Conservation (phyloP, 2,797 vertebrate genomes). For the Strix occidentalis region DNA sequence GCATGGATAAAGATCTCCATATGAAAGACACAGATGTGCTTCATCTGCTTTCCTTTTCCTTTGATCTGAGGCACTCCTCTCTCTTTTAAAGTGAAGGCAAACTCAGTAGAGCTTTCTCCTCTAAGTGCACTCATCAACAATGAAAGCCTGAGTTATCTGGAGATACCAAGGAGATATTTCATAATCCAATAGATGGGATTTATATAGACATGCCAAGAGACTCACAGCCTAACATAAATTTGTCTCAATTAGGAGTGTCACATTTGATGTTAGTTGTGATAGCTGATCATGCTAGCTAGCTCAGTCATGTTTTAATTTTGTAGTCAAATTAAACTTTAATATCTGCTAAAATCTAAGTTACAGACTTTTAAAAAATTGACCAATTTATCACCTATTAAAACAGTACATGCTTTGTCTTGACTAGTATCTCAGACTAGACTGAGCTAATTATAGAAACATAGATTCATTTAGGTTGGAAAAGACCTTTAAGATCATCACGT, state of each 20-base stretch:
- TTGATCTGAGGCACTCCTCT: background rate
- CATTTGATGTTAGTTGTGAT: background rate
- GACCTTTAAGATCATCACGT: background rate
- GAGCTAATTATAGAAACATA: background rate
- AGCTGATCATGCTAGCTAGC: background rate
- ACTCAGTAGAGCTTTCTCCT: background rate
- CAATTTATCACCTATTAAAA: background rate
- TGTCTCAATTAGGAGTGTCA: background rate
- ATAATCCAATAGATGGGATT: background rate
- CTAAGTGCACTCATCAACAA: background rate
- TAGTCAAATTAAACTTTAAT: background rate
- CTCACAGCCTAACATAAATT: background rate
- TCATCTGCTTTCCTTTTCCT: background rate
- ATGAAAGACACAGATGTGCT: background rate
- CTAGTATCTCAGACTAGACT: background rate
- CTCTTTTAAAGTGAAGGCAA: background rate
- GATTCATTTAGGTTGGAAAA: background rate
- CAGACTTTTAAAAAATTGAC: background rate
- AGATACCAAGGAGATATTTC: background rate
- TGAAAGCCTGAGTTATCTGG: background rate
- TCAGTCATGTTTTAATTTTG: constrained; percentile 1
- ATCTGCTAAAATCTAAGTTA: background rate
- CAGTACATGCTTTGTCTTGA: background rate
- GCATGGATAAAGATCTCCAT: background rate
- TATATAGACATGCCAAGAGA: background rate